These are phyloP conservation scores for Pristiophorus japonicus DNA, from an alignment of 2,113 vertebrate genomes.

Conservation along the genomic window DNA sequence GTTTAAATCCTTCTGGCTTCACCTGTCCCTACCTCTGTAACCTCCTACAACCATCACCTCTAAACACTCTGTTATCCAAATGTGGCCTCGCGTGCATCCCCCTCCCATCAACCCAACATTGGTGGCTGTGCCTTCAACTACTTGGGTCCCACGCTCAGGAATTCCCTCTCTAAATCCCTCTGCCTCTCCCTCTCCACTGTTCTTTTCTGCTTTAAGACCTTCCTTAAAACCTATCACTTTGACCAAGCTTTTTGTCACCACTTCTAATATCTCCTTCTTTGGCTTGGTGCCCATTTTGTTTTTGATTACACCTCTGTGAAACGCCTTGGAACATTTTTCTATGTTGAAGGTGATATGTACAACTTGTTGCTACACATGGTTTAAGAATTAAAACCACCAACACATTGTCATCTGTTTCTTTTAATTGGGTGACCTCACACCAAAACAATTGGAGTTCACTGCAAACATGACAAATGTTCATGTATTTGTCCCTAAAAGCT, in stretches of 20 bases:
- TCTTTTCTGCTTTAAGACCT: not conserved
- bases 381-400: not conserved
- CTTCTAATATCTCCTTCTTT: too few species aligned
- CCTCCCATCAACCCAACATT: not conserved
- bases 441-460: not conserved
- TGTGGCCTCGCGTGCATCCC: not conserved
- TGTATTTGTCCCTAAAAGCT: not conserved
- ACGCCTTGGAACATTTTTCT: not conserved
- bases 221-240: not conserved
- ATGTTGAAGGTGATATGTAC: not conserved
- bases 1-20: not conserved
- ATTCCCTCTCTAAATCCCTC: not conserved
- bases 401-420: not conserved
- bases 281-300: not conserved
- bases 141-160: not conserved
- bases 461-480: not conserved
- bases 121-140: not conserved
- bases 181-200: not conserved
- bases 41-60: not conserved
- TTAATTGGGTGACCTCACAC: not conserved
- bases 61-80: not conserved
- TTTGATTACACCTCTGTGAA: not conserved
- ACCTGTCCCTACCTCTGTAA: not conserved
- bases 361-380: not conserved
- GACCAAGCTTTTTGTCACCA: not conserved